Base-by-base conservation (phyloP, 2,113 vertebrate species). In the Sapayoa aenigma region DNA sequence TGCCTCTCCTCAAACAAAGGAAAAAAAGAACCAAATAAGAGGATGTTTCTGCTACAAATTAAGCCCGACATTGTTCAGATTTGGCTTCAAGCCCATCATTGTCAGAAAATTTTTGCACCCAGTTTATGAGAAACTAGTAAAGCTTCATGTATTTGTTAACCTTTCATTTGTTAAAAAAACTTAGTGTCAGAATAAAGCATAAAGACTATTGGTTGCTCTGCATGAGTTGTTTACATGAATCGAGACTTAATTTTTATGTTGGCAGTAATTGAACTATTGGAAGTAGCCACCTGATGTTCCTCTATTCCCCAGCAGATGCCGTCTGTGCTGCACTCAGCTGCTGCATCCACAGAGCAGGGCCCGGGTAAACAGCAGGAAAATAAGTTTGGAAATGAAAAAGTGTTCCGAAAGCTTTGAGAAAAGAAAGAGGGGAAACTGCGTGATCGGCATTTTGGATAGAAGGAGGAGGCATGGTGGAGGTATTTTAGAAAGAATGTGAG, bases 291-390 rank as follows among this genome's bases (percentile, higher is more conserved):
- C 17, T n/a, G 87, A 6, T 46, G 56, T 96, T 96, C 90, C 84
- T 10, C 20, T 4, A 22, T 25, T n/a, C 60, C 83, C 94, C 95
- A 94, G 92, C 88, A 96, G 95, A 78, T 96, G 94, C 94, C 94
- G 79, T 72, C 75, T 81, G 81, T 94, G 95, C 67, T 75, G 78
- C 84, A 0, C 83, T 46, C 58, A 69, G 25, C 87, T 18, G 47
- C 74, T 30, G 60, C 52, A 21, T 11, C 23, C 20, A 0, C 21
- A 30, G 17, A 55, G 50, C 46, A 19, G 71, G 31, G 31, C n/a
- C 55, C 33, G 6, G 65, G 35, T 44, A 66, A 81, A 47, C 14
- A 24, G 12, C 50, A 28, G 31, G 25, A 71, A 42, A 65, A 9
- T 2, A 9, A 4, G 12, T 3, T 62, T 44, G 25, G 46, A 22